Base-by-base conservation (phyloP, 2,888 invertebrate genomes). In the Ormia ochracea region DNA sequence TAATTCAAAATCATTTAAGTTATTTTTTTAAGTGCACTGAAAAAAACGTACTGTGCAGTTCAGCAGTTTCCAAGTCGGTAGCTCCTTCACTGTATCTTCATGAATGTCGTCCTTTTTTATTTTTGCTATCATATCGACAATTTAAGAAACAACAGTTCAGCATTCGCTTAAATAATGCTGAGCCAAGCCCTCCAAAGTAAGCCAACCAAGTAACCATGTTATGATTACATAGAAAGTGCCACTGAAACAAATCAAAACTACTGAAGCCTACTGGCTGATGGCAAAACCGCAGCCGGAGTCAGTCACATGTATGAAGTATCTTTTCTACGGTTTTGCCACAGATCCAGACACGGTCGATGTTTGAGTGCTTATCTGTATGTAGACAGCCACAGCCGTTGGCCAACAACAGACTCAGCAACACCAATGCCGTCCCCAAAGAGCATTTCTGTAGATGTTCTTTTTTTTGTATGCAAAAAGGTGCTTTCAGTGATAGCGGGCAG, bases 181-280 rank as follows among this genome's bases (percentile, higher is more conserved):
- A 54, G 76, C 80, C 75, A 72, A 65, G 36, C 76, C 74, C 59
- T 54, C 56, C 23, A 26, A 76, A 68, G 72, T 41, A 63, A 61
- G 28, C 80, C 80, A 80, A 80, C 80, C 80, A 80, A 72, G 72
- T 76, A 76, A 76, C 72, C 76, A 80, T 75, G 75, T 68, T 72
- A 73, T 68, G 63, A 79, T 73, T 81, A 78, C 70, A 63, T 61
- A 33, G 69, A 52, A 69, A 81, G 82, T 82, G 83, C 83, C 83
- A 83, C 83, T 83, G 82, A 83, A 83, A 81, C 81, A 80, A 83
- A 83, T 83, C 82, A 82, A 63, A 81, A 82, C 80, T 76, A 76
- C 80, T 73, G 72, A 76, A 80, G 76, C 76, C 76, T 72, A 80
- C 75, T 80, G 80, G 80, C 66, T 74, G 79, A 58, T 59, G 61